A percentile compares a stretch with the other conserved stretches of the same genome.
phyloP scores from a whole-genome alignment of 2,888 invertebrate genomes.

The Netelia virgata region DNA sequence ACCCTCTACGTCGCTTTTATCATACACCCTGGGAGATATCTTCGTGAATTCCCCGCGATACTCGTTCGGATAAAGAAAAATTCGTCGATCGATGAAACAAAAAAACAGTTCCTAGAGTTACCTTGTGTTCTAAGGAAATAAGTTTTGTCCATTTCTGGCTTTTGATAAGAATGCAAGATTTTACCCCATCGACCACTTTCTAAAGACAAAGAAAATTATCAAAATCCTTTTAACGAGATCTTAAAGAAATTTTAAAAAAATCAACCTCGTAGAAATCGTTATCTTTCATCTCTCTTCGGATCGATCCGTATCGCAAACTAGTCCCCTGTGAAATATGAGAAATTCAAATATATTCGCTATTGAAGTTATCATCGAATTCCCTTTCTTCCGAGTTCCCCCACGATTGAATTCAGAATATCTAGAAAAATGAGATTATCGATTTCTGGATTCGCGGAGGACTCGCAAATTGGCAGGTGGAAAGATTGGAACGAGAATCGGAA shows the following conservation, averaged over 20 bases:
- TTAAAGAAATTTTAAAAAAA: no score
- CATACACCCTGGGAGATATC: neutral
- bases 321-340: conserved; percentile 1
- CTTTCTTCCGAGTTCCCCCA: neutral
- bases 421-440: conserved; percentile 28
- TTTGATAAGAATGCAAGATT: neutral
- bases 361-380: conserved; percentile 23
- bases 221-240: no score
- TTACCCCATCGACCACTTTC: no score
- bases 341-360: neutral
- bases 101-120: neutral
- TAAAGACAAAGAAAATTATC: no score
- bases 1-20: neutral
- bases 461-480: conserved; percentile 15
- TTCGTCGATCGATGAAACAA: neutral
- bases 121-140: neutral
- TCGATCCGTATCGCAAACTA: no score
- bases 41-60: conserved; percentile 23
- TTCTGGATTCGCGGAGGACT: neutral
- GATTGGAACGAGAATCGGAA: conserved; percentile 4
- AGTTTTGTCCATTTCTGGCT: neutral
- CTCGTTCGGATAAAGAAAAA: neutral
- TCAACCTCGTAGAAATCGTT: no score
- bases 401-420: neutral
- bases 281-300: no score